Base-by-base conservation (phyloP, 2,888 invertebrate genomes). In the Noctua comes region DNA sequence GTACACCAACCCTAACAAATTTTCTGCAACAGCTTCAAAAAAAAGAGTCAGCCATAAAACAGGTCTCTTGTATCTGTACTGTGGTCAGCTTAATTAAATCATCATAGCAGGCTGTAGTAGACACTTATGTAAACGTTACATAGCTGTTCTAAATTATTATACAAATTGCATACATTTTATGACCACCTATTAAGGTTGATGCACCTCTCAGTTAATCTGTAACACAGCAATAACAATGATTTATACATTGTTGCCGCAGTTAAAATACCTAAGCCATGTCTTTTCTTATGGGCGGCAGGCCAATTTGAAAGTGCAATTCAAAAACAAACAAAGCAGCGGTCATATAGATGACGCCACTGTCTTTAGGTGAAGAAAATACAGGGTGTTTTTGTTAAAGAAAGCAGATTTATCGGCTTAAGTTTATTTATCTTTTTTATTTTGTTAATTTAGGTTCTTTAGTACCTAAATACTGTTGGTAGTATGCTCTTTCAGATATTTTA, bases 221-320 rank as follows among this genome's bases (percentile, higher is more conserved):
- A 51, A 2, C n/a, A 31, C 43, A 16, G 54, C 27, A 80, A 78
- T 85, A 78, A 83, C 76, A 73, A 74, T 87, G 87, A 80, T 81
- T 82, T 83, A 84, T 48, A 57, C 16, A 73, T 77, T 73, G 62
- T 79, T 66, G 27, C 73, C 79, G 70, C 65, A 80, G 84, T 86
- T 66, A 83, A 62, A 65, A 73, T 80, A 18, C 68, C 84, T 51
- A n/a, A 65, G 68, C n/a, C 2, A 24, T 73, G 72, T 77, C 77
- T 86, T 82, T 84, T 80, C 76, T 80, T 77, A 82, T 79, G 88
- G 92, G 91, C 91, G 78, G 31, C 64, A 77, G 54, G 90, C 91
- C 90, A 92, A 91, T 86, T 85, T 73, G 70, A 81, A 87, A 83
- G 82, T 87, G 88, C 89, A 85, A 91, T 89, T 88, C 82, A 86